Evolutionary conservation across 1,140 invertebrate genomes (phyloP), one percentile per base, ranked within the genome.

Genomic region (Ips typographus): DNA sequence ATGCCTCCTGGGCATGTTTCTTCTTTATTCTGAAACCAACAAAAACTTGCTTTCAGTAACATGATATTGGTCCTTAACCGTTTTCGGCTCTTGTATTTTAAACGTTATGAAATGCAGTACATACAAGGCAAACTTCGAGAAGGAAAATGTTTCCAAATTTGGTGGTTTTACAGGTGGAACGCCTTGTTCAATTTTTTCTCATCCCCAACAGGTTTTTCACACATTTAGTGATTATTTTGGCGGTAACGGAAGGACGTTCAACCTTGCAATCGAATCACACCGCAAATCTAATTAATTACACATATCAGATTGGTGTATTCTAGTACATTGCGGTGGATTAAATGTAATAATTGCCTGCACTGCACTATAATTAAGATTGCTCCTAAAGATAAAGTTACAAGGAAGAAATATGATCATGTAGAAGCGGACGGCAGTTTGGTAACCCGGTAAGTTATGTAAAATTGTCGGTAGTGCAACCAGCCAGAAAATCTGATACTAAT

Each of bases 401-500:
- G 52, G 52, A 55, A 55, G 52, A 55, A 37, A 55, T 55, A 55
- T 38, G 52, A 55, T 55, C 7, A 38, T 55, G 36, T 55, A 37
- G 44, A 8, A 37, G 37, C 7, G 8, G 52, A 37, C 52, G 8
- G 52, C 52, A 55, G 52, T 55, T 8, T 38, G 52, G 52, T 55
- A 55, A 55, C 36, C 8, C 52, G 52, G 52, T 55, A 55, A n/a
- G 52, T 55, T 55, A 55, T 55, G 52, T 55, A 55, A 55, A 55
- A 8, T n/a, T 7, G 52, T 6, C 52, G n/a, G 8, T 22, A 22
- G 22, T 22, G 44, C 37, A 55, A 22, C 52, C 52, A 55, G 5
- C 52, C 52, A 55, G 52, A 55, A 55, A 55, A 55, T n/a, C 37
- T 37, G 52, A 55, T 55, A 38, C 37, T 55, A 55, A 37, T 22